Conservation (phyloP, 1,140 invertebrate genomes). For the Saxidomus purpurata region DNA sequence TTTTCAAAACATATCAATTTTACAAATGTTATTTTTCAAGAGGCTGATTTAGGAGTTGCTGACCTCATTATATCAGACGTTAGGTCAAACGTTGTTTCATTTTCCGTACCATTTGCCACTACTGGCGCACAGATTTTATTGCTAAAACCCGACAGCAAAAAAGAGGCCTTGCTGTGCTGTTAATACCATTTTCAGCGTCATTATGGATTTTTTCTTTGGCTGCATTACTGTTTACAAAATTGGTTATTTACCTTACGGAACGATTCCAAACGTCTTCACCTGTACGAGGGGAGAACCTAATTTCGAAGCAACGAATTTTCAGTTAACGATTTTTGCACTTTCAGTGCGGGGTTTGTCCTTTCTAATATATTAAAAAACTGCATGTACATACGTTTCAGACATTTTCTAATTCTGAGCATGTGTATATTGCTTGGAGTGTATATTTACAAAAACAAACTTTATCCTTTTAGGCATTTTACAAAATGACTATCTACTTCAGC, state of each 20-base stretch:
- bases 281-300: background rate
- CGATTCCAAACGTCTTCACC: background rate
- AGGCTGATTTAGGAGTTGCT: background rate
- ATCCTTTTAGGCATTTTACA: no score
- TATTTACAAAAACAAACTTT: no score
- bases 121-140: slow-evolving; percentile 4
- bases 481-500: no score
- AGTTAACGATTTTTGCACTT: background rate
- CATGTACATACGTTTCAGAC: no score
- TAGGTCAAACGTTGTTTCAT: background rate
- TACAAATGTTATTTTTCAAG: background rate
- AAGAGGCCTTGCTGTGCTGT: background rate
- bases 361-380: no score
- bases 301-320: background rate
- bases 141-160: background rate
- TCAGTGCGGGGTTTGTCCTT: background rate
- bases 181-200: background rate
- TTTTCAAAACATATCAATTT: no score
- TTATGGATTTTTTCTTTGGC: background rate
- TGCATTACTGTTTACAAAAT: background rate
- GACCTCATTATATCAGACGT: background rate
- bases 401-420: no score
- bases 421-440: no score
- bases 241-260: background rate
- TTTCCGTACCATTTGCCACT: background rate